These are phyloP conservation scores for Oplegnathus fasciatus DNA, from an alignment of 2,113 vertebrate genomes.

Conservation along the genomic window DNA sequence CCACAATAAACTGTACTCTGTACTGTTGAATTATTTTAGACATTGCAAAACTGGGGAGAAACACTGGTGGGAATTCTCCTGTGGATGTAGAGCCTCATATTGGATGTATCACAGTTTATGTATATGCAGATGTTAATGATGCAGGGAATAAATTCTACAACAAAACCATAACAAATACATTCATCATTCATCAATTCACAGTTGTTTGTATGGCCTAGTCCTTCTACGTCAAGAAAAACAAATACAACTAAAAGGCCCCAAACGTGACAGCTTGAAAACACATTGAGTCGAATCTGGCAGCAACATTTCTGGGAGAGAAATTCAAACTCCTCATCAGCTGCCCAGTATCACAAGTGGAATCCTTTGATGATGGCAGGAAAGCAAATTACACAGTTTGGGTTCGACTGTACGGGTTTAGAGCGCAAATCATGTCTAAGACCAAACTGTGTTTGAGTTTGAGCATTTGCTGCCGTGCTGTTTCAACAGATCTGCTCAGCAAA, in stretches of 20 bases:
- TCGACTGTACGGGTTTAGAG: conserved; percentile 4
- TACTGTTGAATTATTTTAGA: background rate
- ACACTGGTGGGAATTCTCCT: background rate
- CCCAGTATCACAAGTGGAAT: conserved; percentile 26
- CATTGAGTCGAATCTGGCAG: conserved; percentile 33
- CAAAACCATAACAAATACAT: conserved; percentile 8
- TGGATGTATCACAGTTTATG: background rate
- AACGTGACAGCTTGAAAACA: conserved; percentile 45
- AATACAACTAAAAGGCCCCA: conserved; percentile 20
- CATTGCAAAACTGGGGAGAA: background rate
- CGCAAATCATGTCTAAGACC: conserved; percentile 24
- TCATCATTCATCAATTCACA: background rate
- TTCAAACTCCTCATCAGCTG: conserved; percentile 44
- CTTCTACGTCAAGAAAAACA: conserved; percentile 11
- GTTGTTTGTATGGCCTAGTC: background rate
- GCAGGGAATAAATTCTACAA: conserved; percentile 2
- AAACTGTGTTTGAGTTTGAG: conserved; percentile 9
- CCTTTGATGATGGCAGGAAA: conserved; percentile 30
- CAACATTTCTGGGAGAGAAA: conserved; percentile 20
- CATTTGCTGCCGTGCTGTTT: conserved; percentile 12
- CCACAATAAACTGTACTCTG: background rate
- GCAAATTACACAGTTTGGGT: conserved; percentile 43
- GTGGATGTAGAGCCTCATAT: background rate
- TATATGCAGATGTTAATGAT: background rate
- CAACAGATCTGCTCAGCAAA: conserved; percentile 41